Evolutionary conservation across 1,140 invertebrate species (phyloP).

Genomic region (Elymnias hypermnestra): DNA sequence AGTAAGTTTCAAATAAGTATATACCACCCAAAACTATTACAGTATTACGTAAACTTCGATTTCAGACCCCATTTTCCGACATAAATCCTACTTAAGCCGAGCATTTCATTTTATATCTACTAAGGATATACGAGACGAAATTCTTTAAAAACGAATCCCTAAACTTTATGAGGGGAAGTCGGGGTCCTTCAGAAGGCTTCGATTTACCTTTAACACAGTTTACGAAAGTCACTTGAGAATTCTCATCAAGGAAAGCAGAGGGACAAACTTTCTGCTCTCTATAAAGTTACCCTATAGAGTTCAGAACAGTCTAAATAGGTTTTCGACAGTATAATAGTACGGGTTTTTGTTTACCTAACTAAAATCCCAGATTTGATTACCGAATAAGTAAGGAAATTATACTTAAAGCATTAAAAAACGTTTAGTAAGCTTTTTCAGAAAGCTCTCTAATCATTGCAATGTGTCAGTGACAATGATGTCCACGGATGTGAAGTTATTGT

Average conservation of each 20-base stretch:
- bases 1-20: constrained; percentile 1
- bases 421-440: no score
- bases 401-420: no score
- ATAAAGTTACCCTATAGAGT: constrained; percentile 8
- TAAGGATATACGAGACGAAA: constrained; percentile 12
- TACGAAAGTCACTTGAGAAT: constrained; percentile 11
- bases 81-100: constrained; percentile 23
- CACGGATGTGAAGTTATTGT: no score
- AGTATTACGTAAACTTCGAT: constrained; percentile 14
- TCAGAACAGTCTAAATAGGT: background rate
- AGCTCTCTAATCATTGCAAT: no score
- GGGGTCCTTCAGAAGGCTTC: background rate
- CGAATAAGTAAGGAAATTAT: no score
- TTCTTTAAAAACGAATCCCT: constrained; percentile 8
- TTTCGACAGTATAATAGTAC: no score
- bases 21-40: constrained; percentile 15
- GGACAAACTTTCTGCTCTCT: constrained; percentile 6
- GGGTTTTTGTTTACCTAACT: no score
- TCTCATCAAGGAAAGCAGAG: constrained; percentile 9
- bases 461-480: no score
- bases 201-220: constrained; percentile 12
- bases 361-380: no score
- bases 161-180: constrained; percentile 1
- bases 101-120: constrained; percentile 26
- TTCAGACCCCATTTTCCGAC: constrained; percentile 8